Conservation (phyloP, 2,888 invertebrate species). For the Dioctria linearis region DNA sequence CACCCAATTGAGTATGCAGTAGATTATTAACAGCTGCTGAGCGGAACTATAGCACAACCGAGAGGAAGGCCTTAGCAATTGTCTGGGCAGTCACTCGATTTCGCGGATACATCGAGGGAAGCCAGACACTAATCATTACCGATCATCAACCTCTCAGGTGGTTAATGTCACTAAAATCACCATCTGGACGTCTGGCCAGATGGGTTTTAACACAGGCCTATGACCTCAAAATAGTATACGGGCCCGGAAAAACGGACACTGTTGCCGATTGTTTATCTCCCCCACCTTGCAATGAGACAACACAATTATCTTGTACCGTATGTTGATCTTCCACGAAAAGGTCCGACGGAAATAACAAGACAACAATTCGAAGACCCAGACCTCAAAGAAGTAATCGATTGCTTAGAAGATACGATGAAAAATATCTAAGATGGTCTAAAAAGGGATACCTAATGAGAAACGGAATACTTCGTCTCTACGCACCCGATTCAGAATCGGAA, state of each 20-base stretch:
- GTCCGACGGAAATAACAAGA: conserved; percentile 34
- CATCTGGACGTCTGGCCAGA: not conserved
- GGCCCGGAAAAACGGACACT: not conserved
- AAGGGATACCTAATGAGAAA: conserved; percentile 36
- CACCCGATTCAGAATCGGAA: conserved; percentile 5
- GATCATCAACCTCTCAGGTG: no score
- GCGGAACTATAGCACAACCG: no score
- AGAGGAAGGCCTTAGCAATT: no score
- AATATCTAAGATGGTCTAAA: conserved; percentile 52
- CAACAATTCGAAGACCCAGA: conserved; percentile 60
- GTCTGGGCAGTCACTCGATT: no score
- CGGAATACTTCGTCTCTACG: conserved; percentile 26
- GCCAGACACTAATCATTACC: no score
- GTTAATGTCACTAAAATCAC: no score
- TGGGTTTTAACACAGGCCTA: not conserved
- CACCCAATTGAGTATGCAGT: no score
- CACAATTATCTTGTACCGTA: not conserved
- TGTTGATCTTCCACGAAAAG: conserved; percentile 26
- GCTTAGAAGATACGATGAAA: conserved; percentile 45
- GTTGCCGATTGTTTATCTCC: not conserved
- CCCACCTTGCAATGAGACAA: not conserved
- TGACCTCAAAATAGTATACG: not conserved
- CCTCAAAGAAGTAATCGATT: conserved; percentile 53
- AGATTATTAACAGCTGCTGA: no score
- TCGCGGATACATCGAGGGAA: no score